phyloP scores from a whole-genome alignment of 2,113 vertebrate genomes.

The Vanacampus margaritifer region DNA sequence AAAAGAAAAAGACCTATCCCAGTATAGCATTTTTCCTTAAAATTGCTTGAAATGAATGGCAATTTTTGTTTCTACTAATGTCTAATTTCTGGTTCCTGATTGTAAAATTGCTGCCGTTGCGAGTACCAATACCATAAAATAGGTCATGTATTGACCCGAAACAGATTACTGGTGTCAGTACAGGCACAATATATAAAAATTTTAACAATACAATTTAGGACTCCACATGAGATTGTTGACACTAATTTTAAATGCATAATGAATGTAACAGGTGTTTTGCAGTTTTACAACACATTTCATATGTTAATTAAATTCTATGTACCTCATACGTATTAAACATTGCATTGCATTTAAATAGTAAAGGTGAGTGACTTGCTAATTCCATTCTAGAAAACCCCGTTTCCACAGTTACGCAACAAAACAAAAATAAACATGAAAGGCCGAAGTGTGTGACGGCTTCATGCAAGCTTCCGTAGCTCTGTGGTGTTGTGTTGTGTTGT shows the following conservation, averaged over 20 bases:
- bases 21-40: too few relatives aligned
- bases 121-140: too few relatives aligned
- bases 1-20: too few relatives aligned
- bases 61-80: too few relatives aligned
- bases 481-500: conserved; percentile 57
- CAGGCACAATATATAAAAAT: too few relatives aligned
- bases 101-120: too few relatives aligned
- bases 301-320: too few relatives aligned
- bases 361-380: neutral
- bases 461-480: conserved; percentile 46
- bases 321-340: neutral
- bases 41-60: too few relatives aligned
- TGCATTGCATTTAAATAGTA: neutral
- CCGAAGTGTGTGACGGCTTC: conserved; percentile 38
- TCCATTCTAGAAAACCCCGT: conserved; percentile 24
- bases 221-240: neutral
- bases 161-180: too few relatives aligned
- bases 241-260: neutral
- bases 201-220: too few relatives aligned
- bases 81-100: too few relatives aligned
- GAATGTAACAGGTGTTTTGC: neutral
- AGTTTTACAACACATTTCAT: neutral
- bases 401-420: conserved; percentile 38
- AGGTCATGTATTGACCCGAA: too few relatives aligned
- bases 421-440: conserved; percentile 41